Conservation (phyloP, 2,797 vertebrate species). For the Enteromius anoplus region DNA sequence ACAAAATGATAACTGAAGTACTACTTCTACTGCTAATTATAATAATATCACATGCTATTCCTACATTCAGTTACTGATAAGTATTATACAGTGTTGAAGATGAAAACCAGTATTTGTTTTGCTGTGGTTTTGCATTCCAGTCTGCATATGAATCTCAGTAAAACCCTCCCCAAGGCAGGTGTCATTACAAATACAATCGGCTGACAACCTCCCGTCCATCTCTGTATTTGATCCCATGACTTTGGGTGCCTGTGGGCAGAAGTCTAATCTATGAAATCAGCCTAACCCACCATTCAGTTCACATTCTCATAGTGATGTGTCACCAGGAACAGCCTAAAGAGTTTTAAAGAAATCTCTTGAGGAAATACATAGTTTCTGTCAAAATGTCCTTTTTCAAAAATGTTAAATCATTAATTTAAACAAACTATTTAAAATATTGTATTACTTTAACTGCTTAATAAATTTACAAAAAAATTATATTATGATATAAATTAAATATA, state of each 20-base stretch:
- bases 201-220: conserved; percentile 7
- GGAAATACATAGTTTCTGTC: background rate
- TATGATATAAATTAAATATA: background rate
- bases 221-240: background rate
- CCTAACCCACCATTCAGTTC: background rate
- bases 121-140: background rate
- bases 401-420: background rate
- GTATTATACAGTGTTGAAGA: background rate
- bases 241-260: background rate
- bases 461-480: background rate
- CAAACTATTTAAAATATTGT: background rate
- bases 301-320: background rate
- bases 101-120: background rate
- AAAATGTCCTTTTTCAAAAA: background rate
- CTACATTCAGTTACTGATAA: background rate
- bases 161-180: conserved; percentile 14
- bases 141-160: conserved; percentile 13
- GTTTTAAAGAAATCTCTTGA: background rate
- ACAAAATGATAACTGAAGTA: background rate
- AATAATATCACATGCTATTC: background rate
- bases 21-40: background rate
- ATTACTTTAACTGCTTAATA: background rate
- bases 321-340: background rate
- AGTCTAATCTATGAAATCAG: background rate
- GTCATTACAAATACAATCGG: background rate